Conservation (phyloP, 2,113 vertebrate species). For the Cranoglanis bouderius region DNA sequence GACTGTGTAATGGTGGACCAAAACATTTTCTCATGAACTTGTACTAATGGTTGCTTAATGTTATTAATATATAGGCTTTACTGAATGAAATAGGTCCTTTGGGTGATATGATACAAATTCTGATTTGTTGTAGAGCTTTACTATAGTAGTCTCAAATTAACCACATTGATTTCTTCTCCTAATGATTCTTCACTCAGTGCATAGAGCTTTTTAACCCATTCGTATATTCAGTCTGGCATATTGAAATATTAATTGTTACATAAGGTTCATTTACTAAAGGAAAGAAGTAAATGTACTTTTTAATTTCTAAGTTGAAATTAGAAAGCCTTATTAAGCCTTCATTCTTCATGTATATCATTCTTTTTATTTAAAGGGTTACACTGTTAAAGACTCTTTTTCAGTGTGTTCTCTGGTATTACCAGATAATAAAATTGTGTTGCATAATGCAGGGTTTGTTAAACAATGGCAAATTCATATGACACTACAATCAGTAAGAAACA, state of each 20-base stretch:
- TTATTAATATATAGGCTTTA: neutral
- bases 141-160: neutral
- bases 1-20: neutral
- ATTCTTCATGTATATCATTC: neutral
- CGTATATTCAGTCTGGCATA: slow-evolving; percentile 12
- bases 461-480: slow-evolving; percentile 1
- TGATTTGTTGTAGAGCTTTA: slow-evolving; percentile 12
- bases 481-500: neutral
- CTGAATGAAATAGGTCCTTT: neutral
- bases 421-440: neutral
- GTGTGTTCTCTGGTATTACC: neutral
- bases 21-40: neutral
- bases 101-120: neutral
- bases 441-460: neutral
- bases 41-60: neutral
- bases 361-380: neutral
- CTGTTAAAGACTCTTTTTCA: neutral
- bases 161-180: neutral
- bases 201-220: slow-evolving; percentile 6
- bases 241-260: neutral
- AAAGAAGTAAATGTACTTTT: neutral
- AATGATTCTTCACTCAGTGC: neutral
- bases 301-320: neutral
- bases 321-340: neutral
- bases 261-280: neutral